Percentiles rank a stretch among this genome's conserved stretches.
Evolutionary conservation across 1,140 invertebrate genomes (phyloP).

Genomic region (Phenacoccus solenopsis): DNA sequence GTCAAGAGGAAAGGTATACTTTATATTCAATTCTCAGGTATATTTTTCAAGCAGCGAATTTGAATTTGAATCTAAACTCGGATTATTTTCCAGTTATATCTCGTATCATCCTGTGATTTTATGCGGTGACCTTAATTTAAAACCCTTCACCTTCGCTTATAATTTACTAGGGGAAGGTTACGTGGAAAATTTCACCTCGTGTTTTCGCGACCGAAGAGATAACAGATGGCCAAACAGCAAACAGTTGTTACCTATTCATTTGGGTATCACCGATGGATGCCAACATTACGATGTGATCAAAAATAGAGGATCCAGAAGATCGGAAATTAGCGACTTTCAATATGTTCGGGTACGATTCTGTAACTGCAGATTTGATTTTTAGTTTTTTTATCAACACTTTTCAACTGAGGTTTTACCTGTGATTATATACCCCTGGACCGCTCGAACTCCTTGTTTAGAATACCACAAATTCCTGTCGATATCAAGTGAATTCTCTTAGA

Average conservation of each 20-base stretch:
- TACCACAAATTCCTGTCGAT: no score
- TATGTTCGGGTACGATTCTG: neutral
- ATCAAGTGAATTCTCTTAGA: no score
- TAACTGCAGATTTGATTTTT: no score
- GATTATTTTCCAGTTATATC: slow-evolving; percentile 25
- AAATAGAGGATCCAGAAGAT: slow-evolving; percentile 24
- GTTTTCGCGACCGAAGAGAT: slow-evolving; percentile 28
- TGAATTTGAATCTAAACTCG: no score
- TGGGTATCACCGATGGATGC: slow-evolving; percentile 51
- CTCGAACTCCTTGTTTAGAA: no score
- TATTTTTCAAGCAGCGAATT: no score
- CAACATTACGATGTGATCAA: slow-evolving; percentile 44
- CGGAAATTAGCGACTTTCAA: neutral
- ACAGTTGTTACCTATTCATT: slow-evolving; percentile 38
- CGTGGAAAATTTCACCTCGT: slow-evolving; percentile 40
- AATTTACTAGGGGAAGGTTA: slow-evolving; percentile 53
- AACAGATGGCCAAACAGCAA: slow-evolving; percentile 28
- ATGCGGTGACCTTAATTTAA: slow-evolving; percentile 81
- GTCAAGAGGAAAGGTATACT: neutral
- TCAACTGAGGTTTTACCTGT: no score
- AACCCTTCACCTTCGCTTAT: slow-evolving; percentile 55
- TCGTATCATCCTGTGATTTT: slow-evolving; percentile 63
- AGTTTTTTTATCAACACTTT: no score
- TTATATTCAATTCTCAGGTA: no score
- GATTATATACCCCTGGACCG: no score